Conservation (phyloP, 2,888 invertebrate genomes). For the Stenotaenia linearis region DNA sequence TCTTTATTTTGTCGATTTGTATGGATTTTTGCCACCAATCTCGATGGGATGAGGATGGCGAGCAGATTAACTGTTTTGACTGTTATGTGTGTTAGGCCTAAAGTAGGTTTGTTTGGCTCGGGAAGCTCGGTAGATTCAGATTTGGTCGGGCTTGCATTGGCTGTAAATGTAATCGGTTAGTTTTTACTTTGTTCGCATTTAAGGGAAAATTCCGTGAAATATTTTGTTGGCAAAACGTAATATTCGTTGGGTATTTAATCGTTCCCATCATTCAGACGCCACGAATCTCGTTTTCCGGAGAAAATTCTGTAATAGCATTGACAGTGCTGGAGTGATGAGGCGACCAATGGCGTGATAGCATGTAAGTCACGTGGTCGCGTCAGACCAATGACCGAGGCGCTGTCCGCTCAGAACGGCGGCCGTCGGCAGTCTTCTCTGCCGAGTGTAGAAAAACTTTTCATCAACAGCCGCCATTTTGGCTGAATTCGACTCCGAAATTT, state of each 20-base stretch:
- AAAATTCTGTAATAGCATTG: conserved; percentile 31
- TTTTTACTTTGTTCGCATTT: not conserved
- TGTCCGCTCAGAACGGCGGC: conserved; percentile 38
- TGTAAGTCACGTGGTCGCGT: conserved; percentile 15
- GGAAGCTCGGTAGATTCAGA: not conserved
- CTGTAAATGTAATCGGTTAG: not conserved
- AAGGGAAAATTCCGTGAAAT: not conserved
- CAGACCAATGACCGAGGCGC: conserved; percentile 35
- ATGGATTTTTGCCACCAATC: not conserved
- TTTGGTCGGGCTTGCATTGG: not conserved
- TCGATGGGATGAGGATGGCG: not conserved
- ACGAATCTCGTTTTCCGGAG: conserved; percentile 29
- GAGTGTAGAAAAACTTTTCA: conserved; percentile 92
- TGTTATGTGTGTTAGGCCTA: not conserved
- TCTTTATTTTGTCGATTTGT: not conserved
- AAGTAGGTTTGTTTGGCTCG: not conserved
- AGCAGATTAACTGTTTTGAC: not conserved
- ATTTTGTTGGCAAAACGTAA: not conserved
- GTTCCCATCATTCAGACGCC: conserved; percentile 33
- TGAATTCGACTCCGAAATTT: conserved; percentile 70
- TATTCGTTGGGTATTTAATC: conserved; percentile 29
- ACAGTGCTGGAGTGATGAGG: conserved; percentile 4
- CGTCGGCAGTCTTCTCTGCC: conserved; percentile 61
- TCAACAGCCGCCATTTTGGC: conserved; percentile 94
- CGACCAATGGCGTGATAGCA: conserved; percentile 20